Conservation (phyloP, 2,797 vertebrate genomes). For the Phrynocephalus vlangalii region DNA sequence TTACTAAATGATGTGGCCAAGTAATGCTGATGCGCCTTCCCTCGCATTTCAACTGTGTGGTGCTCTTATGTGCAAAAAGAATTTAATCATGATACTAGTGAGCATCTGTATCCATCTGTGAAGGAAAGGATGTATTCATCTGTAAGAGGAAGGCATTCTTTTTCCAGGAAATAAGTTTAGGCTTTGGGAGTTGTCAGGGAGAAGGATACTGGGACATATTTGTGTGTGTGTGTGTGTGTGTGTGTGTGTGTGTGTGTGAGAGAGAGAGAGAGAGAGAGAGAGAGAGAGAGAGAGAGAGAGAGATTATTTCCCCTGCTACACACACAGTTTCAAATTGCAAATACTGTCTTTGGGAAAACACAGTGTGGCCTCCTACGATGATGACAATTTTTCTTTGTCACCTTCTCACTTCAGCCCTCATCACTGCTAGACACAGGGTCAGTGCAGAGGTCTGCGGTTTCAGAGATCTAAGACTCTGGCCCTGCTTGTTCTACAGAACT, state of each 20-base stretch:
- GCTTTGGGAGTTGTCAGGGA: neutral
- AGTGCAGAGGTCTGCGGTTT: constrained; percentile 51
- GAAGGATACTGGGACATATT: neutral
- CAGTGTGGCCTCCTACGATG: constrained; percentile 39
- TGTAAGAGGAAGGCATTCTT: neutral
- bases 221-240: neutral
- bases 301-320: neutral
- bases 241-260: neutral
- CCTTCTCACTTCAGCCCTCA: constrained; percentile 51
- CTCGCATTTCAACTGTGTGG: neutral
- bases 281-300: neutral
- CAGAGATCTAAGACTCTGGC: constrained; percentile 50
- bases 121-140: neutral
- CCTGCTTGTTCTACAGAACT: constrained; percentile 51
- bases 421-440: constrained; percentile 15
- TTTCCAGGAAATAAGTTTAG: neutral
- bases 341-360: constrained; percentile 47
- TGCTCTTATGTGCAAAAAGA: neutral
- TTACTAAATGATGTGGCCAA: neutral
- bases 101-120: constrained; percentile 2
- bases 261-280: too few relatives aligned
- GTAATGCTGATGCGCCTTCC: neutral
- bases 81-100: neutral
- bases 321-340: neutral
- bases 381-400: constrained; percentile 41